phyloP scores from a whole-genome alignment of 2,797 vertebrate species.

The Mastacembelus armatus region DNA sequence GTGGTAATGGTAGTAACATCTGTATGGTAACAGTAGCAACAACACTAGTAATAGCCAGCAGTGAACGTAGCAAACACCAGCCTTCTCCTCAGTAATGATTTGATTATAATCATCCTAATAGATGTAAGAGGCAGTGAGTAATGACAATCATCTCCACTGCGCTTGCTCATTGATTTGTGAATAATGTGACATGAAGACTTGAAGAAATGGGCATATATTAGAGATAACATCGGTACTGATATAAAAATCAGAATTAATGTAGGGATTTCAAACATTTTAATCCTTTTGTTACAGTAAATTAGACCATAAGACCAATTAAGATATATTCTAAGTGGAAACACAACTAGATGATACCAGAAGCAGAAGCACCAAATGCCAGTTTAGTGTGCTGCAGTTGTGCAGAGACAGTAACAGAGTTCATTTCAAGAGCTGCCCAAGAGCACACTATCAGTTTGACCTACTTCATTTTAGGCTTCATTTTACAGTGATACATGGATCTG shows the following conservation, averaged over 20 bases:
- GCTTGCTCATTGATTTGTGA: conserved; percentile 25
- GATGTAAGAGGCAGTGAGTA: conserved; percentile 8
- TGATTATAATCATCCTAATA: conserved; percentile 23
- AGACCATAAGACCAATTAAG: not conserved
- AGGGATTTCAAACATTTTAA: not conserved
- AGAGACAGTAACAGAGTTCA: conserved; percentile 13
- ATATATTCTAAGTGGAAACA: not conserved
- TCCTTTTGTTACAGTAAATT: not conserved
- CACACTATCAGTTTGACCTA: conserved; percentile 11
- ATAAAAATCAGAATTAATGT: not conserved
- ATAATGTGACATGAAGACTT: conserved; percentile 18
- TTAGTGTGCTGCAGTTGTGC: not conserved
- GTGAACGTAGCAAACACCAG: conserved; percentile 13
- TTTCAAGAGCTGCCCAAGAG: conserved; percentile 10
- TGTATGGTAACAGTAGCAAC: not conserved
- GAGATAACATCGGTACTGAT: not conserved
- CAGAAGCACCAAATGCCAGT: not conserved
- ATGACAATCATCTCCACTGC: conserved; percentile 29
- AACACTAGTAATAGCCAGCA: not conserved
- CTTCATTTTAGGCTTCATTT: conserved; percentile 41
- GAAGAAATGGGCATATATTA: not conserved
- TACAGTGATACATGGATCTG: conserved; percentile 6
- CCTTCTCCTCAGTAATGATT: conserved; percentile 19
- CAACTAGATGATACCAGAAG: not conserved
- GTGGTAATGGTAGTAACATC: not conserved